Percentiles rank a stretch among this genome's conserved stretches.
These are phyloP conservation scores for Eulemur rufifrons DNA, from an alignment of 2,113 vertebrate genomes.

Conservation along the genomic window DNA sequence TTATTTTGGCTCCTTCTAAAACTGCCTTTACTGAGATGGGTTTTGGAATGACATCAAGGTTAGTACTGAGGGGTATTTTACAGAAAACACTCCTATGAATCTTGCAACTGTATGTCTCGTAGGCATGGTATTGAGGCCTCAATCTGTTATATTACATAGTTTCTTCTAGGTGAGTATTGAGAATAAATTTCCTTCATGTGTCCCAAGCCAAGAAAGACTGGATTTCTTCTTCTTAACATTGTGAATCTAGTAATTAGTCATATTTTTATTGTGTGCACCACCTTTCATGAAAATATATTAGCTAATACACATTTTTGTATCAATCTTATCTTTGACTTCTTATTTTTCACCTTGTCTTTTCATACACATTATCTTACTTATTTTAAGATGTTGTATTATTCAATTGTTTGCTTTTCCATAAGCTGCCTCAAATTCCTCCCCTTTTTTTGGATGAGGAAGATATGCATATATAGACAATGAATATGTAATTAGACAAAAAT, in stretches of 20 bases:
- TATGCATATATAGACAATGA: not conserved
- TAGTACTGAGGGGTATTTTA: not conserved
- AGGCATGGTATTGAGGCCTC: not conserved
- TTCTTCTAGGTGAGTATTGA: not conserved
- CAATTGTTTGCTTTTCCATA: not conserved
- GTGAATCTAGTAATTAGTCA: not conserved
- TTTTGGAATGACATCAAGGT: not conserved
- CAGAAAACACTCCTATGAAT: not conserved
- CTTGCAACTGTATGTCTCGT: not conserved
- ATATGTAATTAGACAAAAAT: not conserved
- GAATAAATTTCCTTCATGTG: not conserved
- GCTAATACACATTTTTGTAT: not conserved
- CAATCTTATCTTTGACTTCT: not conserved
- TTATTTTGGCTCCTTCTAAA: not conserved
- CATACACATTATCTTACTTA: not conserved
- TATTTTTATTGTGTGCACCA: not conserved
- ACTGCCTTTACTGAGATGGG: not conserved
- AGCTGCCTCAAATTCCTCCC: not conserved
- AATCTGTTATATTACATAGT: not conserved
- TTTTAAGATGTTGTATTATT: not conserved
- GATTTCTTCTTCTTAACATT: not conserved
- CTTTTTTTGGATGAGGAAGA: not conserved
- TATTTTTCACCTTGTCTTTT: constrained; percentile 11
- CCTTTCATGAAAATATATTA: not conserved
- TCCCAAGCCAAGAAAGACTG: not conserved